Base-by-base conservation (phyloP, 1,140 invertebrate species). In the Caenorhabditis elegans region DNA sequence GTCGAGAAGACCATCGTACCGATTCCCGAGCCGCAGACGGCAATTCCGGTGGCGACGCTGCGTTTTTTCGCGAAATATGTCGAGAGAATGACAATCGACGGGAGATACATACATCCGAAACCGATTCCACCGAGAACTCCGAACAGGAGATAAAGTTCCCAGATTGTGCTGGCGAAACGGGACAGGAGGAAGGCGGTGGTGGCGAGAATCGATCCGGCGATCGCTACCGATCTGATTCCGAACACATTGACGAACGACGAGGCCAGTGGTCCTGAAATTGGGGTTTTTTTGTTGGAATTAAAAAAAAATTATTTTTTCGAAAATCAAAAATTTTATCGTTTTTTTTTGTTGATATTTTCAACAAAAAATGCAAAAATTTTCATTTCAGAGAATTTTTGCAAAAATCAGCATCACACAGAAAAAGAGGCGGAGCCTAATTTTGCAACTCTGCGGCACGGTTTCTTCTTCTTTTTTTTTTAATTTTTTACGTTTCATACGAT, bases 1-100 rank as follows among this genome's bases (percentile, higher is more conserved):
- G 19, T 15, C 0, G n/a, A 94, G 93, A 82, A 94, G 0, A 95
- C 88, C 89, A 96, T 95, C 5, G 94, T 94, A 0, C 93, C 93
- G 31, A 97, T 95, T 17, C 96, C 96, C 0, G 95, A 96, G 3
- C 96, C 96, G 89, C 95, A 97, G 1, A 96, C 94, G 0, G 95
- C 94, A 46, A 97, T 93, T n/a, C 95, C 95, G 0, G 95, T 96
- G 0, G 96, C 95, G 65, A 97, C 91, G 1, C 95, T 95, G 75
- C 95, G 91, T 92, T 94, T 95, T 90, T 93, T 94, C 90, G 96
- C 95, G 90, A 97, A 97, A 92, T 96, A 97, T 91, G 95, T 95
- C 11, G 95, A 94, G 2, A 95, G 94, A 10, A 94, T 94, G 84
- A 97, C 93, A 47, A 96, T 94, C 5, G 95, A 93, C 3, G 95